Evolutionary conservation across 2,888 invertebrate genomes (phyloP), one percentile per base, ranked within the genome.

Genomic region (Andrena chrysosceles): DNA sequence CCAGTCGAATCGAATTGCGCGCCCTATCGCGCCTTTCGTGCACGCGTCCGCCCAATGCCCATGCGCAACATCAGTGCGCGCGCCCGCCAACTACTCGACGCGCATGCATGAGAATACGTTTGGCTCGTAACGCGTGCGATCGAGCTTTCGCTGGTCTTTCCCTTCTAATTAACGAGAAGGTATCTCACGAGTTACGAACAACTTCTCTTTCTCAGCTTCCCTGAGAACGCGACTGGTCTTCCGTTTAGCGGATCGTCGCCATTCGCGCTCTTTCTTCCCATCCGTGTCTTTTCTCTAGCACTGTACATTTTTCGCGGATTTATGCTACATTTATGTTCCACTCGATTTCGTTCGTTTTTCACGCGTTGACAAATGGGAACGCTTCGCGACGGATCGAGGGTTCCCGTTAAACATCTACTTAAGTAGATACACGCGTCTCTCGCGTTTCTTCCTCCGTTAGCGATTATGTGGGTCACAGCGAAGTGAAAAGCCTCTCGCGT

Each of bases 141-240:
- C 59, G 29, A 70, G 83, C 87, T 89, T 90, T 90, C 90, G 90
- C 89, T 89, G 81, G 86, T 69, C 83, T 88, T 89, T 88, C 78
- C 82, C 81, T 88, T 90, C 86, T 87, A 91, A 91, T 91, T 91
- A 91, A 90, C 87, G 88, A 91, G 89, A 79, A 85, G 81, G 74
- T 88, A 83, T 91, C 91, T 89, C 91, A 91, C 91, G 91, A 84
- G 78, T 79, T 77, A 79, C 82, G 76, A 66, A 10, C 20, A 8
- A 29, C 20, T n/a, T 48, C 35, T 71, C 20, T 66, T 56, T 67
- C 26, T 74, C 80, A 71, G 90, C 89, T 91, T 90, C 91, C 89
- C 62, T 91, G 91, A 91, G 91, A 91, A 91, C 89, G 85, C 77
- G 60, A 71, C 70, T 62, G 31, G 10, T 60, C 76, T 72, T 60